These are phyloP conservation scores for Balaeniceps rex DNA, from an alignment of 2,113 vertebrate genomes.

Conservation along the genomic window DNA sequence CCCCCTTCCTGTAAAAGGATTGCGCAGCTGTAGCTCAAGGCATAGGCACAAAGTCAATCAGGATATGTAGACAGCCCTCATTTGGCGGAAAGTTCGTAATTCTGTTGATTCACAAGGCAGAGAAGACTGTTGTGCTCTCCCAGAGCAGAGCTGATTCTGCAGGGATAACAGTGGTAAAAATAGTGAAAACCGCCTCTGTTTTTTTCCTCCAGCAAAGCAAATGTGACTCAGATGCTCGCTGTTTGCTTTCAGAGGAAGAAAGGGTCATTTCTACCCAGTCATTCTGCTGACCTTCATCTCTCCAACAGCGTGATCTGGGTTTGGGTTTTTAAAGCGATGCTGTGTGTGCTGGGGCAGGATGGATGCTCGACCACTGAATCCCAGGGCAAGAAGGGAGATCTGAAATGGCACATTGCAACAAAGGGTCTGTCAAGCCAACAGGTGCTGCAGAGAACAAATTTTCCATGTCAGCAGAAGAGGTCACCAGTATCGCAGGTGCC, in stretches of 20 bases:
- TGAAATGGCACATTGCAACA: background rate
- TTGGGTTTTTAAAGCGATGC: background rate
- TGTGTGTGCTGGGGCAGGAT: background rate
- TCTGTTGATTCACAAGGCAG: background rate
- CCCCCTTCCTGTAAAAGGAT: background rate
- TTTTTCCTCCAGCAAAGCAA: background rate
- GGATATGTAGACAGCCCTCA: background rate
- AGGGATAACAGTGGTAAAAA: background rate
- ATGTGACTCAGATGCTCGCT: background rate
- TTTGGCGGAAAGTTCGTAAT: background rate
- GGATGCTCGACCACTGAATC: background rate
- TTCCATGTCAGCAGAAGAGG: background rate
- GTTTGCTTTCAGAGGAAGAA: background rate
- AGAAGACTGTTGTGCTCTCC: background rate
- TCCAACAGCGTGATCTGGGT: fast-evolving
- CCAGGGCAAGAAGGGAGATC: background rate
- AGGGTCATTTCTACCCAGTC: background rate
- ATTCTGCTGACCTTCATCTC: background rate
- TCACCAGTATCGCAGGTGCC: background rate
- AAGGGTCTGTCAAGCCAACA: background rate
- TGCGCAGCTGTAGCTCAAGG: background rate
- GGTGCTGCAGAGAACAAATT: background rate
- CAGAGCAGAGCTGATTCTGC: background rate
- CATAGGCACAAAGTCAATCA: background rate
- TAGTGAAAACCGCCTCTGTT: background rate